Evolutionary conservation across 2,797 vertebrate species (phyloP), one percentile per base, ranked within the genome.

Genomic region (Leptoclinus maculatus): DNA sequence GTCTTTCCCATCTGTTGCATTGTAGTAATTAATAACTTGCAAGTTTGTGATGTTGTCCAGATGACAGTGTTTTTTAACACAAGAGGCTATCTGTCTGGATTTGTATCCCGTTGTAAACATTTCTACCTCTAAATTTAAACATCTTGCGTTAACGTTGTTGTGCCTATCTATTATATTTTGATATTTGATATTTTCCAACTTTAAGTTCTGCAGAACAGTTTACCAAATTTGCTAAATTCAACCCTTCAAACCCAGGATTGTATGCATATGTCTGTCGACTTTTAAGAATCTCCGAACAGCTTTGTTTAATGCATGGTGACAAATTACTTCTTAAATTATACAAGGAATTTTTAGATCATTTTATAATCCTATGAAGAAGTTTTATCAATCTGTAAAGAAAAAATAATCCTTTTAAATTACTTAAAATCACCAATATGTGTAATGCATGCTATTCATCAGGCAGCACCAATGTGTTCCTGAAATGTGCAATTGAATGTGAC

Each of bases 401-500:
- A 51, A 3, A 6, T 8, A 17, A 66, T 29, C 1, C 0, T 11
- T 54, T 65, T 8, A 1, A 54, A 45, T 45, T 1, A 29, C 47
- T 67, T 7, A 59, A 39, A 64, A n/a, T 41, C 57, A 38, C 7
- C 3, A 41, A 21, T 72, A 25, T 51, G 34, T 25, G 3, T 41
- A 29, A 27, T 64, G n/a, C 41, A 47, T 47, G 17, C 17, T 53
- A 1, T 56, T 77, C 3, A 58, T 39, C 9, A 34, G 16, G 60
- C 23, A 36, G 27, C 2, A 41, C 14, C 19, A 1, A 17, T 43
- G 4, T 38, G 41, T 21, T 36, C 17, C 19, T 32, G 41, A 38
- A 38, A 12, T 65, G 25, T 63, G 27, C 6, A 76, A 77, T 39
- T 76, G 3, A 72, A 71, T 49, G 32, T 60, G 68, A 80, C 54